Evolutionary conservation across 2,113 vertebrate genomes (phyloP), one percentile per base, ranked within the genome.

Genomic region (Carlito syrichta): DNA sequence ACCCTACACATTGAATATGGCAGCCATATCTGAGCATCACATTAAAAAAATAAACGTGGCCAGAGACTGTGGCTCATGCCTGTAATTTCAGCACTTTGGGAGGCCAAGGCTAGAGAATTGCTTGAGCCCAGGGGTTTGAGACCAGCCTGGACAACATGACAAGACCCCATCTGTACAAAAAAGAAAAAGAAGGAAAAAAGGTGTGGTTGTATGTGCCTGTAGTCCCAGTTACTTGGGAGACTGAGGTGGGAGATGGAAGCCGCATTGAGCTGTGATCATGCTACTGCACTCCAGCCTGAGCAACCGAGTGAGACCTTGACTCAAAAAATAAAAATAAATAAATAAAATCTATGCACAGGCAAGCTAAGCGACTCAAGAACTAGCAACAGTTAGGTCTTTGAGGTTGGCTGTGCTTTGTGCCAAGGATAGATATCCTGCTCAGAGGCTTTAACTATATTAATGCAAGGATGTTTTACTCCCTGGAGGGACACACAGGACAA

Each of bases 311-410:
- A 66, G 63, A 66, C 14, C 32, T 30, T 66, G 63, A 35, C 32
- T 66, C 6, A 35, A 66, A 66, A 66, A 66, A 10, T 32, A 35
- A 66, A 94, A 81, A 66, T 35, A 68, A 76, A 78, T 48, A 58
- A 62, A 76, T 32, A 16, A 66, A 85, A 66, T 35, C 2, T 25
- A 8, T 52, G 30, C 40, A 62, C 87, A 43, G 50, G 35, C 71
- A 90, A 90, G 45, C 63, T 68, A 56, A 71, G 50, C 58, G 35
- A 76, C 4, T 76, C 58, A 79, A 96, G 45, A 91, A 48, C 10
- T 63, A 77, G 50, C n/a, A 93, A 92, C 91, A 79, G 16, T 69
- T 25, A 95, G 23, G 43, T 71, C 38, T 94, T 97, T 30, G n/a
- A 30, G 23, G 27, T 87, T 94, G 69, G 52, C 32, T 71, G 52